Base-by-base conservation (phyloP, 1,140 invertebrate species). In the Sminthurinus signatus region DNA sequence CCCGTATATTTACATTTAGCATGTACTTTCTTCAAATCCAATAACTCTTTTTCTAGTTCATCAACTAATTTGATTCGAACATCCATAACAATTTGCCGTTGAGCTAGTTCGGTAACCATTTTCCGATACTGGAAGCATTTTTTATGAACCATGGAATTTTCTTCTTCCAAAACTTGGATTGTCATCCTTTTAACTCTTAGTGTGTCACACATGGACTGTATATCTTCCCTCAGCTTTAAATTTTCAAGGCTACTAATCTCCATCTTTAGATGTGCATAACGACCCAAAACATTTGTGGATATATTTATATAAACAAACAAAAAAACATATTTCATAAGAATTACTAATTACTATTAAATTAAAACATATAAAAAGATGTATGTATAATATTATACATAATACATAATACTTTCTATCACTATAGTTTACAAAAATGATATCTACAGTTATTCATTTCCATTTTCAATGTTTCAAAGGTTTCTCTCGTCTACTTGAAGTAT, bases 21-120 rank as follows among this genome's bases (percentile, higher is more conserved):
- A 36, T 72, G 67, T 2, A 32, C 54, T 5, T 23, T 15, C 50
- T 62, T 61, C 5, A 72, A 2, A 12, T 51, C 0, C 4, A 2
- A n/a, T 29, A 72, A 25, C 43, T 69, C 70, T 15, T 59, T 15
- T 15, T 56, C 32, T 12, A 69, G 17, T 19, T 51, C 36, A 17
- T 62, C 46, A 5, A 55, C n/a, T 0, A 36, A 19, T 48, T 59
- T 57, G 12, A 69, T 39, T 46, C 59, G 43, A 15, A 29, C 23
- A 42, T 72, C 64, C 58, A 72, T 59, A 23, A 44, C 43, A 5
- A 63, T 17, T 54, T 72, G 70, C 19, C 58, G 54, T 25, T 72
- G 64, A 15, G 65, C 14, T n/a, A 69, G 29, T 2, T 67, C 56
- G 19, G 55, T 25, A 17, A 61, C 44, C 21, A 69, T 56, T 31